Evolutionary conservation across 2,888 invertebrate species (phyloP).

Genomic region (Pristionchus arcanus): DNA sequence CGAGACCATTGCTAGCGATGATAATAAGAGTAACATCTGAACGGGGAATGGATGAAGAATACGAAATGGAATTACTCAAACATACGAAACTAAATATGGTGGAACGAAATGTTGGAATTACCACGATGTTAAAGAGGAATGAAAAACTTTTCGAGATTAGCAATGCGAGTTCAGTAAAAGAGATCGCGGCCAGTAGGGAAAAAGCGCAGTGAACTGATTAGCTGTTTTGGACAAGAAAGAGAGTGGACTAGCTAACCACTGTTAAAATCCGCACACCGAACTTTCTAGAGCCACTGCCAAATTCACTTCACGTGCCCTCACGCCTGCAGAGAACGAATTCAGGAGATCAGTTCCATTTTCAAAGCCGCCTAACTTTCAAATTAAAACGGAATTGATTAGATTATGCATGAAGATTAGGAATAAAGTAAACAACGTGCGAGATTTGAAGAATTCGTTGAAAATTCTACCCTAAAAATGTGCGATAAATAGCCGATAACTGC

Average conservation of each 20-base stretch:
- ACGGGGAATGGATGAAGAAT: not conserved
- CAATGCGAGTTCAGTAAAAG: not conserved
- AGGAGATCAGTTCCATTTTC: too few relatives aligned
- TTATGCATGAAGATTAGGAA: not conserved
- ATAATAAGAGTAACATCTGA: conserved; percentile 35
- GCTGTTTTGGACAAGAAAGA: conserved; percentile 47
- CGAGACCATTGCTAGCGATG: not conserved
- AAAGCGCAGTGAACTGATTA: conserved; percentile 33
- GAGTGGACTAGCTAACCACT: conserved; percentile 8
- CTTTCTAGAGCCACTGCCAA: conserved; percentile 14
- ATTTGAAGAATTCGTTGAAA: not conserved
- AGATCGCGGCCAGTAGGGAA: not conserved
- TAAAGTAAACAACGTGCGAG: not conserved
- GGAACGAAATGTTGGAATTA: too few relatives aligned
- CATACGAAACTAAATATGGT: too few relatives aligned
- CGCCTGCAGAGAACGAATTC: too few relatives aligned
- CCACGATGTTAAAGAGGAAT: not conserved
- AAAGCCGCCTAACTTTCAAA: too few relatives aligned
- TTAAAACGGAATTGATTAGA: not conserved
- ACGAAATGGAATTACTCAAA: not conserved
- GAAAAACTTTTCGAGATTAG: not conserved
- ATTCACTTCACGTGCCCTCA: not conserved
- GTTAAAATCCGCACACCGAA: conserved; percentile 1
- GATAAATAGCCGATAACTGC: conserved; percentile 5
- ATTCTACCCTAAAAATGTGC: not conserved